Evolutionary conservation across 2,888 invertebrate genomes (phyloP).

Genomic region (Halictus quadricinctus): DNA sequence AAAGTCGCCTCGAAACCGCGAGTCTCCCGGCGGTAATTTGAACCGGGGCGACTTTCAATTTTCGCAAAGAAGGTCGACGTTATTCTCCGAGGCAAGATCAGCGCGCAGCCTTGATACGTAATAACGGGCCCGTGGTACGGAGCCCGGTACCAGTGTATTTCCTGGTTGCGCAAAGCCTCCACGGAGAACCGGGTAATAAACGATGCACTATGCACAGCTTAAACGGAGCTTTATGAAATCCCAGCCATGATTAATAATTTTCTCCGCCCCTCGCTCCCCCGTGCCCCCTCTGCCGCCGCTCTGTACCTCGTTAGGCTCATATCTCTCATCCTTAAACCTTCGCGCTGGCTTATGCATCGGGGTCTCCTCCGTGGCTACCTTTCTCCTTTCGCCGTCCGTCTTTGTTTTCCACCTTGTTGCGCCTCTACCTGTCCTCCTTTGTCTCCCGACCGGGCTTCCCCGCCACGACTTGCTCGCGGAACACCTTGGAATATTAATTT

Average conservation of each 20-base stretch:
- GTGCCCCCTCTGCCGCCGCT: conserved; percentile 24
- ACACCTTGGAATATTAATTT: conserved; percentile 56
- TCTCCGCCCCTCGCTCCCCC: conserved; percentile 53
- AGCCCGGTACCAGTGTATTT: conserved; percentile 70
- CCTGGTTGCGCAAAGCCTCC: conserved; percentile 68
- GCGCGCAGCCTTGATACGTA: conserved; percentile 49
- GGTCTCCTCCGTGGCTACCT: conserved; percentile 57
- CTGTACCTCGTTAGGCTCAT: conserved; percentile 68
- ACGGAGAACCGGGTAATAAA: conserved; percentile 76
- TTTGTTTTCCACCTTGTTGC: conserved; percentile 29
- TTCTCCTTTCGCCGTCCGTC: conserved; percentile 37
- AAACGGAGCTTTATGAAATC: conserved; percentile 81
- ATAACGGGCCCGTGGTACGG: conserved; percentile 46
- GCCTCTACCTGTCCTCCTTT: conserved; percentile 9
- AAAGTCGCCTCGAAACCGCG: conserved; percentile 12
- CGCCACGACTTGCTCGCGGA: not conserved
- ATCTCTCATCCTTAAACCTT: conserved; percentile 65
- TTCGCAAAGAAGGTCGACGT: conserved; percentile 34
- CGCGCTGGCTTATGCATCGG: conserved; percentile 64
- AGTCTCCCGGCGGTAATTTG: conserved; percentile 17
- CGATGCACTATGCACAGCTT: conserved; percentile 77
- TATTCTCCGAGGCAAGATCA: conserved; percentile 45
- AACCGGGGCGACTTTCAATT: conserved; percentile 41
- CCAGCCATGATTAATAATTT: conserved; percentile 80
- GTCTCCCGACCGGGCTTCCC: not conserved